Evolutionary conservation across 2,888 invertebrate species (phyloP).

Genomic region (Hyles lineata): DNA sequence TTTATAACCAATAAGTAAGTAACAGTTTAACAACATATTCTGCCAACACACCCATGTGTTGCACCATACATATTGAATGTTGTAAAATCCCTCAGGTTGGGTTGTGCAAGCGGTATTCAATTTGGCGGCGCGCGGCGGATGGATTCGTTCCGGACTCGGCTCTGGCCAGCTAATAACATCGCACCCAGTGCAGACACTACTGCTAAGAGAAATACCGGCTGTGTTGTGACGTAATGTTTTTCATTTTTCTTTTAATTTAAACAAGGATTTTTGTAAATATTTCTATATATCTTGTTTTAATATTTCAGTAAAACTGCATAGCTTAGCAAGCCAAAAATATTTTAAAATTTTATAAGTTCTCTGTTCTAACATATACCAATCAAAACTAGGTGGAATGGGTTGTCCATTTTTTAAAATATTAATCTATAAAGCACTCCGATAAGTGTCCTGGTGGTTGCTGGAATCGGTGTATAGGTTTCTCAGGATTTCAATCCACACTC

Average conservation of each 20-base stretch:
- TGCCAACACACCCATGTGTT: neutral
- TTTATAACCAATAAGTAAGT: too few species aligned
- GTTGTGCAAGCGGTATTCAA: slow-evolving; percentile 53
- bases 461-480: too few species aligned
- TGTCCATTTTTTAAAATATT: too few species aligned
- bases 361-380: too few species aligned
- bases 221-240: neutral
- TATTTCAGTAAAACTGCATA: too few species aligned
- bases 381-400: too few species aligned
- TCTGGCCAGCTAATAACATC: slow-evolving; percentile 38
- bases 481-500: too few species aligned
- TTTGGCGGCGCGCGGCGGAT: slow-evolving; percentile 54
- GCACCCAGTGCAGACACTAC: neutral
- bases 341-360: too few species aligned
- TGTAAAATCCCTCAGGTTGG: slow-evolving; percentile 11
- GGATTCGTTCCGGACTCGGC: slow-evolving; percentile 51
- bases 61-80: neutral
- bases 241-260: slow-evolving; percentile 1
- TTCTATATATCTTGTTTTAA: too few species aligned
- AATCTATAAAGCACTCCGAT: too few species aligned
- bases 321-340: too few species aligned
- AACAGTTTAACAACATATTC: neutral
- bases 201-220: neutral
- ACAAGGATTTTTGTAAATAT: neutral
- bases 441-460: too few species aligned